Evolutionary conservation across 2,797 vertebrate species (phyloP).

Genomic region (Pangasius sanitwongsei): DNA sequence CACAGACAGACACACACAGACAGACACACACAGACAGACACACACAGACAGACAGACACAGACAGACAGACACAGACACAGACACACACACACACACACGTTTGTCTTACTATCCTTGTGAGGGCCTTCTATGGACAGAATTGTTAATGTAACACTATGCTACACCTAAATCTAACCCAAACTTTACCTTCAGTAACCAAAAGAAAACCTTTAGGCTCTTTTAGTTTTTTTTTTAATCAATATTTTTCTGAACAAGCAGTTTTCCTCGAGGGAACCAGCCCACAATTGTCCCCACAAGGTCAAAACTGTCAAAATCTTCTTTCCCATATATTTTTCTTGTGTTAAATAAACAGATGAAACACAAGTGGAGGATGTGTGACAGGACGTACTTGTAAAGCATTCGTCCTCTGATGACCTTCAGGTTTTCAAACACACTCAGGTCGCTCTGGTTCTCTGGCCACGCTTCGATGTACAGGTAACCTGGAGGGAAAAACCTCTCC

Average conservation of each 20-base stretch:
- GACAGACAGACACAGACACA: too few species aligned
- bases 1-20: too few species aligned
- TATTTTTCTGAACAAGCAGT: background rate
- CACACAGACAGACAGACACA: too few species aligned
- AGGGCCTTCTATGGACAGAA: background rate
- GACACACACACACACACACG: background rate
- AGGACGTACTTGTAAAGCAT: constrained; percentile 86
- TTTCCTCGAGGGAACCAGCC: background rate
- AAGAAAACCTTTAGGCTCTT: background rate
- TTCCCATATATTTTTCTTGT: background rate
- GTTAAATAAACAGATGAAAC: background rate
- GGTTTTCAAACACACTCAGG: constrained; percentile 89
- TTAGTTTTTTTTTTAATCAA: too few species aligned
- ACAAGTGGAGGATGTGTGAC: background rate
- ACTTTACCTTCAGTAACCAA: background rate
- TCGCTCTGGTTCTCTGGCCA: constrained; percentile 82
- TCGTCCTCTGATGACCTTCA: constrained; percentile 88
- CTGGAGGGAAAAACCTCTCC: constrained; percentile 65
- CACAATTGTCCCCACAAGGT: background rate
- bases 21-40: too few species aligned
- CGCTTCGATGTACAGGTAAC: constrained; percentile 89
- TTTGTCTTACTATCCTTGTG: background rate
- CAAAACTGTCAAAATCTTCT: background rate
- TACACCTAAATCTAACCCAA: background rate
- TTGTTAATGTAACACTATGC: background rate